These are phyloP conservation scores for Apus apus DNA, from an alignment of 2,113 vertebrate species.

Conservation along the genomic window DNA sequence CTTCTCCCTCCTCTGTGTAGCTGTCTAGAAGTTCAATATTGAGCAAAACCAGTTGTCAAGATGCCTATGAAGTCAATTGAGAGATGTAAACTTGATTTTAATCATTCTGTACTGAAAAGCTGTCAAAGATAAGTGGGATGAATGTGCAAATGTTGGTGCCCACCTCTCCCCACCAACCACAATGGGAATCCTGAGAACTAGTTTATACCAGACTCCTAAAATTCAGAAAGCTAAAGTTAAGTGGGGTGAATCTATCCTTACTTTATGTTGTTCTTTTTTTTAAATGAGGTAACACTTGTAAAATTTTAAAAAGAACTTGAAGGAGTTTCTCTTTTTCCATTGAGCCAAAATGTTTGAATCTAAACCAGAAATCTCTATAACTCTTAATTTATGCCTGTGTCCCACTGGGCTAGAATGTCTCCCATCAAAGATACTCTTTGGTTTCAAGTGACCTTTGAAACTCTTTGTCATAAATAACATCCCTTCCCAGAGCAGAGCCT, in stretches of 20 bases:
- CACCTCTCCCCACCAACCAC: not conserved
- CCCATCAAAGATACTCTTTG: not conserved
- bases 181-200: not conserved
- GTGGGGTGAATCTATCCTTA: not conserved
- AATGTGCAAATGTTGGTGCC: not conserved
- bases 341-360: not conserved
- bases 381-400: not conserved
- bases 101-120: not conserved
- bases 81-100: not conserved
- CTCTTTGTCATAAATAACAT: conserved; percentile 1
- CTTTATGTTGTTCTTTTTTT: not conserved
- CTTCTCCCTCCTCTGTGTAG: not conserved
- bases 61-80: not conserved
- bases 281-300: not conserved
- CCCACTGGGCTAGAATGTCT: not conserved
- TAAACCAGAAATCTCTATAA: not conserved
- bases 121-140: not conserved
- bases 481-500: not conserved
- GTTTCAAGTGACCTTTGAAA: not conserved
- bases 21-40: not conserved
- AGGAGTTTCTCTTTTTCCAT: not conserved
- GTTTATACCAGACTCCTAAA: not conserved
- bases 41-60: not conserved
- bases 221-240: not conserved
- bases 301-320: not conserved